Percentiles rank a stretch among this genome's conserved stretches.
Evolutionary conservation across 2,888 invertebrate genomes (phyloP).

Genomic region (Caenorhabditis plicata): DNA sequence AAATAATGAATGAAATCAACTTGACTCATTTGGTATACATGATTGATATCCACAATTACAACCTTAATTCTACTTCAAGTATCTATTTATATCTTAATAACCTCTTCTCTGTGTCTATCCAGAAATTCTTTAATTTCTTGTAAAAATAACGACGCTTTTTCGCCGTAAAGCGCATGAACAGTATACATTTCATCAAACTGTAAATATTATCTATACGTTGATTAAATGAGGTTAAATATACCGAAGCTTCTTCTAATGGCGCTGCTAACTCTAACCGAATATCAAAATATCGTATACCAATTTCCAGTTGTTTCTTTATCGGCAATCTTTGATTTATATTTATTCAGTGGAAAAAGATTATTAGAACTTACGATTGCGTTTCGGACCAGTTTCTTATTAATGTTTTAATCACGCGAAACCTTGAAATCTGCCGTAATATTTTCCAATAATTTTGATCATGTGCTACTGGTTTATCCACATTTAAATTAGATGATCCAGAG

Average conservation of each 20-base stretch:
- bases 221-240: not conserved
- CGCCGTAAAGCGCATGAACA: constrained; percentile 35
- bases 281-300: constrained; percentile 48
- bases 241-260: not conserved
- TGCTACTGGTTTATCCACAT: constrained; percentile 28
- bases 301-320: constrained; percentile 30
- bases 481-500: constrained; percentile 37
- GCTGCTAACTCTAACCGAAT: constrained; percentile 36
- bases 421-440: constrained; percentile 5
- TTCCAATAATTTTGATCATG: constrained; percentile 36
- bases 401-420: constrained; percentile 4
- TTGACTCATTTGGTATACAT: constrained; percentile 19
- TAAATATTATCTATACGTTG: not conserved
- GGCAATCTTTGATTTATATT: constrained; percentile 14
- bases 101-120: constrained; percentile 13
- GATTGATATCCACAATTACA: constrained; percentile 37
- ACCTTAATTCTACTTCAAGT: constrained; percentile 4
- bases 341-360: not conserved
- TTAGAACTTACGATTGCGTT: constrained; percentile 31
- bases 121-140: constrained; percentile 17
- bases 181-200: not conserved
- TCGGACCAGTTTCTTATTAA: constrained; percentile 45
- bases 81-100: not conserved
- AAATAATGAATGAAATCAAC: not conserved
- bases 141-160: constrained; percentile 1